A percentile compares a stretch with the other conserved stretches of the same genome.
These are phyloP conservation scores for Bergia puertoricense DNA, from an alignment of 92 coral and sea anemone genomes.

Conservation along the genomic window DNA sequence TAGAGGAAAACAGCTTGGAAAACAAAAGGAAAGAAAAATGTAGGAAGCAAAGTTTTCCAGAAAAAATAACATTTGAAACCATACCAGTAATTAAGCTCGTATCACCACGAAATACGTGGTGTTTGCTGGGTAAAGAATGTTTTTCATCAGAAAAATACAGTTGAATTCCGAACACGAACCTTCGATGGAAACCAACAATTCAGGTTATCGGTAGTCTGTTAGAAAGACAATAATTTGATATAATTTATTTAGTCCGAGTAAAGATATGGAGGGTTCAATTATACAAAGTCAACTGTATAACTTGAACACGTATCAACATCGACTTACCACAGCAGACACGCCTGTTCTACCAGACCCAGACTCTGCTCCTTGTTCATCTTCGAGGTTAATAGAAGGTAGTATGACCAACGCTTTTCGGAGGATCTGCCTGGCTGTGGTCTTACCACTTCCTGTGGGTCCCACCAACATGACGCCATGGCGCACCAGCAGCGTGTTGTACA, in stretches of 20 bases:
- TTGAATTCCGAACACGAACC: no score
- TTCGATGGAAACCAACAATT: no score
- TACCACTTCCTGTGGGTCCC: slow-evolving; percentile 98
- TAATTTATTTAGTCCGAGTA: no score
- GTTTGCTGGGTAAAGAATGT: no score
- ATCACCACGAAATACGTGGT: no score
- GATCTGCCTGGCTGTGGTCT: slow-evolving; percentile 89
- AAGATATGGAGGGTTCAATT: neutral
- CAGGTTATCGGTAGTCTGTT: no score
- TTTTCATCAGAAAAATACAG: no score
- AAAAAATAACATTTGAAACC: no score
- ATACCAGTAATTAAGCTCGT: no score
- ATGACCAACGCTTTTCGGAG: slow-evolving; percentile 83
- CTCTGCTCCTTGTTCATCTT: slow-evolving; percentile 39
- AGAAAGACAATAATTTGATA: no score
- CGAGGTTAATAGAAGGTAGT: slow-evolving; percentile 72
- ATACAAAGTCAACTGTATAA: no score
- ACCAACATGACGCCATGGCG: slow-evolving; percentile 91
- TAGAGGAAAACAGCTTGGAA: neutral
- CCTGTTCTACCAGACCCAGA: slow-evolving; percentile 27
- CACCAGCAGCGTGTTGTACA: slow-evolving; percentile 80
- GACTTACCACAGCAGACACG: slow-evolving; percentile 33
- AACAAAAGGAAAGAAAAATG: neutral
- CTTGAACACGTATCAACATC: neutral
- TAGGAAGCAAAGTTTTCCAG: neutral